These are phyloP conservation scores for Murina feae DNA, from an alignment of 2,113 vertebrate species.

Conservation along the genomic window DNA sequence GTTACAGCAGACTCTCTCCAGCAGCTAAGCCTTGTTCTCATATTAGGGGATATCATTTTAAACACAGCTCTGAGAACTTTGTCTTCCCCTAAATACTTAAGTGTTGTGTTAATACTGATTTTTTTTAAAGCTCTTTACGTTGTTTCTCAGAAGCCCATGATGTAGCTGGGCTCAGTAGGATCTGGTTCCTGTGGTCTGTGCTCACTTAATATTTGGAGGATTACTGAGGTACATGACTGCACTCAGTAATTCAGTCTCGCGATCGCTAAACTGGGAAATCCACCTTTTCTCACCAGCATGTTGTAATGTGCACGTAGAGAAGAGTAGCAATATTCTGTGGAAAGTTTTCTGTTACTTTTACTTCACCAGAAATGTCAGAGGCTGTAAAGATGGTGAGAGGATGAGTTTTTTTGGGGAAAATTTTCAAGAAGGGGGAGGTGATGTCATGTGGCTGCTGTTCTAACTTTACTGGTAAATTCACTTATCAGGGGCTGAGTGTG, in stretches of 20 bases:
- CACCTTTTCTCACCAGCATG: neutral
- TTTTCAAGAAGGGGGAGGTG: neutral
- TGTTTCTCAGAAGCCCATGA: neutral
- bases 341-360: neutral
- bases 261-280: neutral
- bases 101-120: constrained; percentile 1
- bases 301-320: neutral
- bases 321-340: neutral
- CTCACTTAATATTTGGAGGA: neutral
- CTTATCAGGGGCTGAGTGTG: neutral
- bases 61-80: neutral
- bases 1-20: neutral
- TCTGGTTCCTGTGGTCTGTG: neutral
- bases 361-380: neutral
- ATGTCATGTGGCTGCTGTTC: neutral
- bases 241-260: neutral
- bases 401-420: neutral
- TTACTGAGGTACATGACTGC: neutral
- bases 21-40: neutral
- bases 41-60: neutral
- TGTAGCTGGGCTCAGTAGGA: neutral
- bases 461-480: neutral
- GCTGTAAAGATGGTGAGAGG: neutral
- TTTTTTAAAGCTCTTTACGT: neutral
- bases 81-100: neutral